Conservation (phyloP, 2,888 invertebrate genomes). For the Lissocephala sabroskyi region DNA sequence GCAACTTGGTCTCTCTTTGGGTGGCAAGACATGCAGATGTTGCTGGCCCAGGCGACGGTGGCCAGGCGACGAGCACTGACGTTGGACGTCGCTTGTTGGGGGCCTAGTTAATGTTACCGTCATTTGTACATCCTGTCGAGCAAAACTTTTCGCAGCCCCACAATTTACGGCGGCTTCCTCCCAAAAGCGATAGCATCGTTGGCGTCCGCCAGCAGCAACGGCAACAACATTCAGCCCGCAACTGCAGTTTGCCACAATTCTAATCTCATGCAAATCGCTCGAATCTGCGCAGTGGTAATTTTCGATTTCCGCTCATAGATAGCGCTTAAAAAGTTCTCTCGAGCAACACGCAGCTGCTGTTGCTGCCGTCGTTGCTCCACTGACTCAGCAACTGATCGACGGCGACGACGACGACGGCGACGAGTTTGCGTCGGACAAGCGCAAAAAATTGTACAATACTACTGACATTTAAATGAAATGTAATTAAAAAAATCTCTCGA, state of each 20-base stretch:
- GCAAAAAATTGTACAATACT: constrained; percentile 33
- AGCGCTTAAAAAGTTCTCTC: constrained; percentile 38
- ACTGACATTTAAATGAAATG: constrained; percentile 63
- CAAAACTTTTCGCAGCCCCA: constrained; percentile 50
- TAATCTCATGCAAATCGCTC: constrained; percentile 64
- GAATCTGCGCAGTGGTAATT: constrained; percentile 60
- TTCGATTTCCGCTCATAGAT: constrained; percentile 66
- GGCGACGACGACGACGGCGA: constrained; percentile 4
- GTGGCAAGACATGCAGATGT: constrained; percentile 36
- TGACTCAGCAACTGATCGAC: too few species aligned
- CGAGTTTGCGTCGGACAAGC: constrained; percentile 40
- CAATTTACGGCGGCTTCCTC: constrained; percentile 46
- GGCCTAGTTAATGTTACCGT: constrained; percentile 43
- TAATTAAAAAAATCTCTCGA: too few species aligned
- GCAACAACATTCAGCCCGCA: not conserved
- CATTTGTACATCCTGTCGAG: constrained; percentile 59
- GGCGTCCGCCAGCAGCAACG: not conserved
- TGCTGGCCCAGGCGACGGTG: constrained; percentile 5
- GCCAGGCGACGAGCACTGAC: constrained; percentile 19
- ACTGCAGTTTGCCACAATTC: constrained; percentile 20
- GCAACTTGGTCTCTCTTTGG: constrained; percentile 44
- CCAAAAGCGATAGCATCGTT: constrained; percentile 33
- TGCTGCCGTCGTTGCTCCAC: not conserved
- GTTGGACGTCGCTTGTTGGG: constrained; percentile 45
- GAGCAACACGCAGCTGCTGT: constrained; percentile 20